Evolutionary conservation across 2,113 vertebrate species (phyloP).

Genomic region (Calyptommatus sinebrachiatus): DNA sequence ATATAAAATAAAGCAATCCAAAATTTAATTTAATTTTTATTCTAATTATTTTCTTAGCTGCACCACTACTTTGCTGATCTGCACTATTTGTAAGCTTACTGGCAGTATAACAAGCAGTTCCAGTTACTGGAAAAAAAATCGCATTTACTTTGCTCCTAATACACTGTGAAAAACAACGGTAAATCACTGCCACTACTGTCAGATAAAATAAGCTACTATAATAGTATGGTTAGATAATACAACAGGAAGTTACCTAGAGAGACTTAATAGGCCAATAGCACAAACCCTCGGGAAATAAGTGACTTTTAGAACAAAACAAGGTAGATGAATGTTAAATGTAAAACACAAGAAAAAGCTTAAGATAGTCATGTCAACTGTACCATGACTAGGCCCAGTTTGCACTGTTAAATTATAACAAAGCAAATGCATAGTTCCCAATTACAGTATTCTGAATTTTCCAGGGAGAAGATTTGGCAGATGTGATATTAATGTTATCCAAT

Average conservation of each 20-base stretch:
- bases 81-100: background rate
- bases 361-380: slow-evolving; percentile 13
- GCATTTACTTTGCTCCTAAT: background rate
- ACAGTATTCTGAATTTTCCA: slow-evolving; percentile 22
- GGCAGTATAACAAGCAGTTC: background rate
- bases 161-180: background rate
- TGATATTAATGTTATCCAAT: slow-evolving; percentile 16
- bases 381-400: background rate
- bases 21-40: background rate
- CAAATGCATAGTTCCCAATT: background rate
- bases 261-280: slow-evolving; percentile 38
- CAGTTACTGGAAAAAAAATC: background rate
- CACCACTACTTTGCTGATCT: slow-evolving; percentile 8
- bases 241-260: slow-evolving; percentile 21
- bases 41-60: background rate
- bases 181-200: slow-evolving; percentile 16
- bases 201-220: slow-evolving; percentile 26
- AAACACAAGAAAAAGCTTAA: rapidly evolving
- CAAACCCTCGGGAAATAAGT: slow-evolving; percentile 35
- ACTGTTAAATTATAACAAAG: slow-evolving; percentile 8
- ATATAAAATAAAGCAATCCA: background rate
- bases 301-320: background rate
- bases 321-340: background rate
- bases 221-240: slow-evolving; percentile 21
- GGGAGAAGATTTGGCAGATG: background rate